Evolutionary conservation across 2,888 invertebrate species (phyloP), one percentile per base, ranked within the genome.

Genomic region (Listrodromus nycthemerus): DNA sequence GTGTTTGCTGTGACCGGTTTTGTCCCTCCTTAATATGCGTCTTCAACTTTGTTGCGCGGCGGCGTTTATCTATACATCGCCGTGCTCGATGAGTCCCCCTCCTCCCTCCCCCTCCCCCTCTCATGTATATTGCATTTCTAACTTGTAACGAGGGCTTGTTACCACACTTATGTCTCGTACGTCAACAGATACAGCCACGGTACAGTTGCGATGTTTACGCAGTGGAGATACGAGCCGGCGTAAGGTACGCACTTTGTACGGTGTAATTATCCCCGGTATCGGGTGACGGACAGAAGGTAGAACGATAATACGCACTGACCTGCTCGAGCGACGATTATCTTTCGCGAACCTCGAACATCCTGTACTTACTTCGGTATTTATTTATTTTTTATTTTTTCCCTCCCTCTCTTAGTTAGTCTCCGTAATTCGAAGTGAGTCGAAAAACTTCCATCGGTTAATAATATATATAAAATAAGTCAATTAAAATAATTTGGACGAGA

Each of bases 71-170:
- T 48, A 75, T 69, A 83, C 66, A 67, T 66, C 74, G 75, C 45
- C 67, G 7, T 10, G 48, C 45, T 58, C 24, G 37, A 45, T 13
- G 52, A 24, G 41, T 55, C 45, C 37, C 21, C 33, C 16, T 27
- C 27, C 50, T 52, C 13, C 41, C 33, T 52, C 33, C 16, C 16
- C 19, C 50, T 48, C 13, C 41, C 27, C 63, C 61, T 52, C 77
- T 30, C 71, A 27, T 61, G 76, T 69, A 37, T 73, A 80, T 65
- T 24, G 79, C 85, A 80, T 86, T 82, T 82, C 82, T 82, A 80
- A 80, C 63, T 82, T 85, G 86, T 87, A 86, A 86, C 61, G 76
- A 83, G 80, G 79, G 78, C 86, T 87, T 84, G 87, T 86, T 86
- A 86, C 83, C 55, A 80, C 86, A 87, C 82, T 85, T 86, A 85